Evolutionary conservation across 1,140 invertebrate species (phyloP), one percentile per base, ranked within the genome.

Genomic region (Pseudomyrmex cubaensis): DNA sequence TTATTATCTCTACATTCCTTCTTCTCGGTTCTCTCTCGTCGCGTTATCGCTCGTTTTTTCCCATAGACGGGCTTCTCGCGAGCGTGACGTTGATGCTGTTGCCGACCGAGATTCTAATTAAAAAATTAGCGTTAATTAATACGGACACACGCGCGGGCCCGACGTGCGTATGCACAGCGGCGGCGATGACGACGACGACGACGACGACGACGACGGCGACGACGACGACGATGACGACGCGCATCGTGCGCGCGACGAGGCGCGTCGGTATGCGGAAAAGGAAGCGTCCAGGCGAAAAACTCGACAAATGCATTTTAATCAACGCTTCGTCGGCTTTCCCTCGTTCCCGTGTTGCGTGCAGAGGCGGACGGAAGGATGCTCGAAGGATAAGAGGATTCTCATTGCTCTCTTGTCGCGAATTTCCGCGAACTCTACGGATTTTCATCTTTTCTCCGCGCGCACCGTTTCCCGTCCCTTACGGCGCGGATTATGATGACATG

Each of bases 51-150:
- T 56, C 75, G 64, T 69, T 78, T 69, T n/a, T 25, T 57, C 35
- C 13, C 35, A 3, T 77, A n/a, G 48, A 5, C 48, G n/a, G 56
- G 44, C 44, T 80, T 57, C 66, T 59, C 67, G 44, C 12, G 66
- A 25, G 25, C 57, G 50, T 78, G 83, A 84, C 84, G 80, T 82
- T 85, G 87, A 85, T 67, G 84, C 57, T 80, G 84, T 80, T 82
- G 59, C 56, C 54, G 46, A 57, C 57, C 62, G 83, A 77, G 82
- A 83, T 88, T 89, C 86, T 91, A 90, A 90, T 91, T 90, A 88
- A 91, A 91, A 90, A 91, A 91, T 89, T 89, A 91, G 85, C 89
- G 87, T 90, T 90, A 91, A 91, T 91, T 90, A 91, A 83, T 83
- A 73, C 25, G 73, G 74, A 52, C 54, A 75, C 69, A 57, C 54